Evolutionary conservation across 2,113 vertebrate species (phyloP).

Genomic region (Myotis brandtii): DNA sequence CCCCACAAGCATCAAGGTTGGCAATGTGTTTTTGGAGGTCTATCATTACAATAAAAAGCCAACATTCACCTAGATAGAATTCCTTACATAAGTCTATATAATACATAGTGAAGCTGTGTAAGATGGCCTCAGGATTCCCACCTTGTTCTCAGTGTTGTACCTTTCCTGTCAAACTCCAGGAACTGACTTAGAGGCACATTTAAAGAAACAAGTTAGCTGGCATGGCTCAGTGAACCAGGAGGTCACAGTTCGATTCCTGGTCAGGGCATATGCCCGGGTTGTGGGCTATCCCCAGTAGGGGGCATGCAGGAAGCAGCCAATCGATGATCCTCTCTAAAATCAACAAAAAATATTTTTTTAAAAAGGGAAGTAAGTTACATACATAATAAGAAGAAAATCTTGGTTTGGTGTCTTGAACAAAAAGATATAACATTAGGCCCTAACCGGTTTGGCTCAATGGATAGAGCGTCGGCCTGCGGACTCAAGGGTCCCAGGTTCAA

Average conservation of each 20-base stretch:
- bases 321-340: too few species aligned
- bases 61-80: not conserved
- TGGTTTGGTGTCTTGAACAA: not conserved
- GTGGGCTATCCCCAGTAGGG: too few species aligned
- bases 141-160: not conserved
- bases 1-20: not conserved
- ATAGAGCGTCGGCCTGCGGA: too few species aligned
- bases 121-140: not conserved
- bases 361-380: too few species aligned
- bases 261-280: too few species aligned
- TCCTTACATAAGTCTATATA: not conserved
- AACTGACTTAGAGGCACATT: not conserved
- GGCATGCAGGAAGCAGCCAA: too few species aligned
- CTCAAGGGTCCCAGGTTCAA: too few species aligned
- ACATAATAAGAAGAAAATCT: not conserved
- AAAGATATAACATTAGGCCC: not conserved
- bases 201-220: not conserved
- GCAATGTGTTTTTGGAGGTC: not conserved
- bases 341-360: too few species aligned
- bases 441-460: too few species aligned
- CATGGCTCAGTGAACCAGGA: too few species aligned
- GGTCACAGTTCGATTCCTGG: too few species aligned
- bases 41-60: not conserved
- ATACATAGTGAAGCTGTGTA: not conserved
- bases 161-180: not conserved